Conservation (phyloP, 2,888 invertebrate genomes). For the Podabrus alpinus region DNA sequence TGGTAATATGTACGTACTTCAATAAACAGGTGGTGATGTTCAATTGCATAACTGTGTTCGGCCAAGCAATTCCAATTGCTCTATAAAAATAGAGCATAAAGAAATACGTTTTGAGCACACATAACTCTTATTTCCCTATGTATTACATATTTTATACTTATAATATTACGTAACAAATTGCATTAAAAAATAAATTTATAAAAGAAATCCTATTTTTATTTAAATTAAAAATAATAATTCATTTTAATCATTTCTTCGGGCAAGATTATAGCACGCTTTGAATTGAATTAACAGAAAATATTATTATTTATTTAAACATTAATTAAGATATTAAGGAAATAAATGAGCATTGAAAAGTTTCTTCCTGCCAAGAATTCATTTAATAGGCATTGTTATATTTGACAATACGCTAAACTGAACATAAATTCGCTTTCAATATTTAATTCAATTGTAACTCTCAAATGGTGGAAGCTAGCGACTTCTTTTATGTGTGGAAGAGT, state of each 20-base stretch:
- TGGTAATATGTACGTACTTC: neutral
- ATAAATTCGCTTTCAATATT: neutral
- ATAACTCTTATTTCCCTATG: constrained; percentile 1
- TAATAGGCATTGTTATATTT: neutral
- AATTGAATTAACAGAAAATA: neutral
- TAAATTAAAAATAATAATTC: neutral
- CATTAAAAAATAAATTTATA: neutral
- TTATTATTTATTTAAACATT: neutral
- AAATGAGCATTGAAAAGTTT: neutral
- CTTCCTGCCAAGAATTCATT: neutral
- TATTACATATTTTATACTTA: neutral
- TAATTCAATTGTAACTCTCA: neutral
- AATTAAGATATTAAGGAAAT: neutral
- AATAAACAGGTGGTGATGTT: constrained; percentile 15
- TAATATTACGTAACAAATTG: neutral
- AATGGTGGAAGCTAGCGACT: neutral
- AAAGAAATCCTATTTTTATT: neutral
- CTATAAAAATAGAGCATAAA: constrained; percentile 19
- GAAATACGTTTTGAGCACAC: constrained; percentile 12
- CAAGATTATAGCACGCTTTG: neutral
- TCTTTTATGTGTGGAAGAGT: neutral
- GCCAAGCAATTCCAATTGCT: constrained; percentile 17
- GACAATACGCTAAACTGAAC: neutral
- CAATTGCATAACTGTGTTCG: constrained; percentile 16
- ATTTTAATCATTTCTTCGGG: neutral